Percentiles rank a stretch among this genome's conserved stretches.
Evolutionary conservation across 2,113 vertebrate species (phyloP).

Genomic region (Thomomys bottae): DNA sequence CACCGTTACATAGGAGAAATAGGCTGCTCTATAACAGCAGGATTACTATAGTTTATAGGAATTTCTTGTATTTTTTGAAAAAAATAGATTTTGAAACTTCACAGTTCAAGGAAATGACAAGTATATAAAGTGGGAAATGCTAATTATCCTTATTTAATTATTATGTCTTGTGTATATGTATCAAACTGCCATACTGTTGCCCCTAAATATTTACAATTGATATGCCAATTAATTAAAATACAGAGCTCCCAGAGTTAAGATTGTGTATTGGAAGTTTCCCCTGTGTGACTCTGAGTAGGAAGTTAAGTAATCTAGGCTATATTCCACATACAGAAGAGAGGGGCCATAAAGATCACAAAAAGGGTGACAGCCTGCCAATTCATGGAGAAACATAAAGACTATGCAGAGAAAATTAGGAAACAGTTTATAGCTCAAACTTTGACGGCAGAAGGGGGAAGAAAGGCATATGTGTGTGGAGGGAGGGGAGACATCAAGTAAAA

Average conservation of each 20-base stretch:
- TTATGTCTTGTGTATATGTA: neutral
- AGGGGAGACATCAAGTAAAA: too few species aligned
- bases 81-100: neutral
- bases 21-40: neutral
- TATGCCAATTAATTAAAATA: neutral
- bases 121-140: neutral
- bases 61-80: neutral
- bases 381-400: too few species aligned
- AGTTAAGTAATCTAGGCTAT: too few species aligned
- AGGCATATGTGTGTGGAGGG: too few species aligned
- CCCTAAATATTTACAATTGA: neutral
- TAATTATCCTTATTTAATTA: neutral
- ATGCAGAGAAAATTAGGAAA: too few species aligned
- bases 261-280: too few species aligned
- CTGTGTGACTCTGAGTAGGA: too few species aligned
- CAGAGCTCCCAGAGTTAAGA: neutral
- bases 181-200: neutral
- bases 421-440: too few species aligned
- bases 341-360: too few species aligned
- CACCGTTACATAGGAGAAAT: neutral
- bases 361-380: too few species aligned
- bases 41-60: neutral
- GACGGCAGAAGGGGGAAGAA: too few species aligned
- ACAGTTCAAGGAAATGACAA: neutral
- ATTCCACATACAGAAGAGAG: too few species aligned